Conservation (phyloP, 2,888 invertebrate species). For the Chironomus riparius region DNA sequence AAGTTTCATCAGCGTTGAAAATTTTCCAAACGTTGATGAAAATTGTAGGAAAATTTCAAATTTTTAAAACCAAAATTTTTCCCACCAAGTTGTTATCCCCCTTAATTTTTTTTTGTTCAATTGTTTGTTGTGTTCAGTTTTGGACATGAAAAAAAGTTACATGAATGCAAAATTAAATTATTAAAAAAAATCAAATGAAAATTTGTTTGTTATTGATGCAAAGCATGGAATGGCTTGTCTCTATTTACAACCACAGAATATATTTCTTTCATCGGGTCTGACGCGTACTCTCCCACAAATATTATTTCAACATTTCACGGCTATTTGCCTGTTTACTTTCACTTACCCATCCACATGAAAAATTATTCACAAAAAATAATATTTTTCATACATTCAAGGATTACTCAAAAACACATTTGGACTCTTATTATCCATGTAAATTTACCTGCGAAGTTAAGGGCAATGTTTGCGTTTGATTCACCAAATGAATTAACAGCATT, state of each 20-base stretch:
- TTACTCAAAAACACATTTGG: neutral
- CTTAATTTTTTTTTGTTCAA: too few relatives aligned
- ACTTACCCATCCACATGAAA: neutral
- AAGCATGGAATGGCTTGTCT: neutral
- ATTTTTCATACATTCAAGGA: neutral
- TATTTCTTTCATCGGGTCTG: neutral
- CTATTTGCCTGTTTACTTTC: too few relatives aligned
- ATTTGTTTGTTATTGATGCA: neutral
- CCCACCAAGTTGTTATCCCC: too few relatives aligned
- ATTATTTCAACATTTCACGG: too few relatives aligned
- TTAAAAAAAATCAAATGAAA: neutral
- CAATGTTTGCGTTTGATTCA: constrained; percentile 99
- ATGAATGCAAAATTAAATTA: neutral
- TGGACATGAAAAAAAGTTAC: neutral
- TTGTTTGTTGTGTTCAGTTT: too few relatives aligned
- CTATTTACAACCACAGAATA: neutral
- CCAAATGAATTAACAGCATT: constrained; percentile 97
- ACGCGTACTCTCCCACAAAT: neutral
- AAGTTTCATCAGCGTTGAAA: too few relatives aligned
- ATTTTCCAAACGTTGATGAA: too few relatives aligned
- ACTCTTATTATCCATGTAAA: neutral
- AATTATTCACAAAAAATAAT: neutral
- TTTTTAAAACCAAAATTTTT: too few relatives aligned
- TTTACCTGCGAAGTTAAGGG: constrained; percentile 97
- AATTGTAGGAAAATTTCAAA: too few relatives aligned